Base-by-base conservation (phyloP, 2,888 invertebrate genomes). In the Athalia rosae region DNA sequence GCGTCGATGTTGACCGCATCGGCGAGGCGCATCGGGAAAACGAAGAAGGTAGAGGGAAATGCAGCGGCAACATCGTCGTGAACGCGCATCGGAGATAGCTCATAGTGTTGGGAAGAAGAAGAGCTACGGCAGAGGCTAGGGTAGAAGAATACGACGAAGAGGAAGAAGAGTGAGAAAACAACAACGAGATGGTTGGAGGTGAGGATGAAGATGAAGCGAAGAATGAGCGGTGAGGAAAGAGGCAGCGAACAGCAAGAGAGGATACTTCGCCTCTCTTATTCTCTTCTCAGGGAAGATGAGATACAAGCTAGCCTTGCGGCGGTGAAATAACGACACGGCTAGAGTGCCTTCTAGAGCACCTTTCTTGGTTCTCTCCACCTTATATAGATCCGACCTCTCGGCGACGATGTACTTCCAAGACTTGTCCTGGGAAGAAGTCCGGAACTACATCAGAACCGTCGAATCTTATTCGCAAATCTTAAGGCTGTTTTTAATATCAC, bases 321-420 rank as follows among this genome's bases (percentile, higher is more conserved):
- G 84, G 83, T 86, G 84, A 86, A 87, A 87, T 87, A 87, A 87
- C 87, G 87, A 87, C 87, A 84, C 85, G 84, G 84, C 82, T 83
- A 80, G 83, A 84, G 85, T 83, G 82, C 83, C 82, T 82, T 79
- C 63, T 62, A 71, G 80, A 59, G 77, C 77, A 81, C 83, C 83
- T 83, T 84, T 84, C 85, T 84, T 80, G 82, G 82, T 79, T 81
- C 81, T 71, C 76, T 76, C 78, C 71, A 78, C 74, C 63, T 63
- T 77, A 77, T 63, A 63, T 69, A 77, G 76, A 66, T 66, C 74
- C 74, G 50, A 74, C 74, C 61, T 74, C 74, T 74, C 74, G 61
- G 62, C 61, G 58, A 74, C 47, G 74, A 50, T 48, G 47, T 48
- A 59, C 15, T 50, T 59, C 61, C 41, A 59, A 62, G 61, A 59